Evolutionary conservation across 2,113 vertebrate genomes (phyloP).

Genomic region (Peromyscus maniculatus): DNA sequence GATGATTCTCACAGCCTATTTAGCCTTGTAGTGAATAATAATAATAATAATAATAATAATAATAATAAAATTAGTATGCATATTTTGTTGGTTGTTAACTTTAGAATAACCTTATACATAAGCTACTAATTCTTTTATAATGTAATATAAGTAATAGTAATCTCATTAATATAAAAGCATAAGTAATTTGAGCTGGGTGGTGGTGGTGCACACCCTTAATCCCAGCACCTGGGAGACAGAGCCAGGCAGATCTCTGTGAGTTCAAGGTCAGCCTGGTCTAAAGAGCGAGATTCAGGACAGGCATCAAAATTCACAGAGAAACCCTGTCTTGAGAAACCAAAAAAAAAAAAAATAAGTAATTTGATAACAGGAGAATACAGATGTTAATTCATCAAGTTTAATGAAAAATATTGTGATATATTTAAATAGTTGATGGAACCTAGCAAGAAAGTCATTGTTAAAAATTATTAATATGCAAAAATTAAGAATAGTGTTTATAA

Average conservation of each 20-base stretch:
- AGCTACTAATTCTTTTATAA: not conserved
- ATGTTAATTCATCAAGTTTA: not conserved
- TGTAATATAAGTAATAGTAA: not conserved
- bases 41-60: not conserved
- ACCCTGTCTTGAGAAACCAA: too few species aligned
- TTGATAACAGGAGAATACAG: not conserved
- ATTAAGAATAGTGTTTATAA: not conserved
- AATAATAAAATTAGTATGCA: not conserved
- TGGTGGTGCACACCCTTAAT: too few species aligned
- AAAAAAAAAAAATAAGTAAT: not conserved
- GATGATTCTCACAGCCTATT: not conserved
- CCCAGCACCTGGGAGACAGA: too few species aligned
- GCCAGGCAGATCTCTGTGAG: too few species aligned
- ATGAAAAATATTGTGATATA: not conserved
- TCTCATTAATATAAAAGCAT: not conserved
- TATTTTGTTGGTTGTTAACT: constrained; percentile 12
- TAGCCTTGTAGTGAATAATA: not conserved
- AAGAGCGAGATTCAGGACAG: too few species aligned
- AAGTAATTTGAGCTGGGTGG: not conserved
- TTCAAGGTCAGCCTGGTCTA: too few species aligned
- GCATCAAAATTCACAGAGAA: too few species aligned
- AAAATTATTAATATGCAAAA: not conserved
- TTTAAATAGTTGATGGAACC: not conserved
- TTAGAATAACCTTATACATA: not conserved
- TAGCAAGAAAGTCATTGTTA: not conserved